Evolutionary conservation across 2,797 vertebrate genomes (phyloP).

Genomic region (Eulemur rubriventer): DNA sequence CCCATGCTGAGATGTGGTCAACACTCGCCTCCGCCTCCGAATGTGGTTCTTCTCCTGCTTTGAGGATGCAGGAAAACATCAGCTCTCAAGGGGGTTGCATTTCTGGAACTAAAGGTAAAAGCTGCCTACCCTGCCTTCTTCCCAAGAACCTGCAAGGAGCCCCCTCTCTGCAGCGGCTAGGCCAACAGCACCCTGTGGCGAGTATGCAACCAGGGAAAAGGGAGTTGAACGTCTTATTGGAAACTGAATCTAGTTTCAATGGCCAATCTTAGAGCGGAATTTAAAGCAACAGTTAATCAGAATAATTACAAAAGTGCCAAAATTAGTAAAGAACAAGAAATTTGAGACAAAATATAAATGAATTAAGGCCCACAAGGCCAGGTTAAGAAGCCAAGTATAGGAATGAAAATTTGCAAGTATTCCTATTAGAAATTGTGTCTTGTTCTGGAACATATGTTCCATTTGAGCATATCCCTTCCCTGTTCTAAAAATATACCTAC

Average conservation of each 20-base stretch:
- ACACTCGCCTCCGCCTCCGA: not conserved
- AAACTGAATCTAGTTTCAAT: not conserved
- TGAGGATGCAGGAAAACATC: not conserved
- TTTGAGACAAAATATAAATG: not conserved
- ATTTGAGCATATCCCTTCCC: not conserved
- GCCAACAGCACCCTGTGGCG: not conserved
- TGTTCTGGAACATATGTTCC: not conserved
- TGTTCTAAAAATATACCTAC: not conserved
- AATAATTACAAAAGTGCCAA: not conserved
- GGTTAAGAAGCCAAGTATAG: not conserved
- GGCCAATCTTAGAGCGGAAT: not conserved
- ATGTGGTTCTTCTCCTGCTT: not conserved
- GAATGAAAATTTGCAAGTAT: constrained; percentile 8
- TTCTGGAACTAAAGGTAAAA: not conserved
- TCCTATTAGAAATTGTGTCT: constrained; percentile 1
- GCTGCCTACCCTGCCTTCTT: not conserved
- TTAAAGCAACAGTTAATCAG: constrained; percentile 13
- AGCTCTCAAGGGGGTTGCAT: not conserved
- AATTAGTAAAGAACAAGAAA: not conserved
- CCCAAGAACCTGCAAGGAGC: not conserved
- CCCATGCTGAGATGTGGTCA: not conserved
- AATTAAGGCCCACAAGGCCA: not conserved
- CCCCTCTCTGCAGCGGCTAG: fast-evolving
- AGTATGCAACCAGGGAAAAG: not conserved
- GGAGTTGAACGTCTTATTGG: not conserved